phyloP scores from a whole-genome alignment of 2,113 vertebrate genomes.

The Actenoides lindsayi region DNA sequence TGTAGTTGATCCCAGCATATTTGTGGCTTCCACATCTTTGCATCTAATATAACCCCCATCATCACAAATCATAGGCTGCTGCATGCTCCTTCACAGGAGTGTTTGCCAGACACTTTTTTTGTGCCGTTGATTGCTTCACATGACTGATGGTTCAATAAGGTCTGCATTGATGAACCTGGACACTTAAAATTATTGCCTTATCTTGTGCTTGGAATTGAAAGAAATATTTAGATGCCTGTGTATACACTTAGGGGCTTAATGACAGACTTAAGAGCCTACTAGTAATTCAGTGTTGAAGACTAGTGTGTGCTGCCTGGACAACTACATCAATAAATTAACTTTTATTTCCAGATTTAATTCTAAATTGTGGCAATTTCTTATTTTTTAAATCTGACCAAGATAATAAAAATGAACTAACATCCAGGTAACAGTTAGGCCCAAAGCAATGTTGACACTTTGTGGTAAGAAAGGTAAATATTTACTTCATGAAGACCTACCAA shows the following conservation, averaged over 20 bases:
- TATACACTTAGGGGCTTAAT: background rate
- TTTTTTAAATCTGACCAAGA: background rate
- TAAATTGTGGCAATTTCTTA: background rate
- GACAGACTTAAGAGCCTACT: background rate
- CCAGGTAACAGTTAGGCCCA: background rate
- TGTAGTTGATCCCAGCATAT: background rate
- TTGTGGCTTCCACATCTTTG: background rate
- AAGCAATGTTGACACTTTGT: constrained; percentile 9
- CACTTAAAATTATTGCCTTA: background rate
- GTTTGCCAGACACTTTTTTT: background rate
- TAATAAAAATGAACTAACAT: background rate
- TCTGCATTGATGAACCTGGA: background rate
- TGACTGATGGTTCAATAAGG: background rate
- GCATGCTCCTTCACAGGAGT: background rate
- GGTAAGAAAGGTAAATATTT: constrained; percentile 28
- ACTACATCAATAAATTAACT: background rate
- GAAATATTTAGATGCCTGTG: background rate
- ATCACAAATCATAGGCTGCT: background rate
- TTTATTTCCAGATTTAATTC: constrained; percentile 2
- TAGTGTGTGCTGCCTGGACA: background rate
- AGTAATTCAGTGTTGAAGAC: background rate
- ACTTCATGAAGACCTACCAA: background rate
- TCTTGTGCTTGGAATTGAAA: background rate
- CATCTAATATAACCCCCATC: background rate
- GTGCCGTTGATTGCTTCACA: background rate